phyloP scores from a whole-genome alignment of 2,888 invertebrate genomes.

The Fissipunctia ypsillon region DNA sequence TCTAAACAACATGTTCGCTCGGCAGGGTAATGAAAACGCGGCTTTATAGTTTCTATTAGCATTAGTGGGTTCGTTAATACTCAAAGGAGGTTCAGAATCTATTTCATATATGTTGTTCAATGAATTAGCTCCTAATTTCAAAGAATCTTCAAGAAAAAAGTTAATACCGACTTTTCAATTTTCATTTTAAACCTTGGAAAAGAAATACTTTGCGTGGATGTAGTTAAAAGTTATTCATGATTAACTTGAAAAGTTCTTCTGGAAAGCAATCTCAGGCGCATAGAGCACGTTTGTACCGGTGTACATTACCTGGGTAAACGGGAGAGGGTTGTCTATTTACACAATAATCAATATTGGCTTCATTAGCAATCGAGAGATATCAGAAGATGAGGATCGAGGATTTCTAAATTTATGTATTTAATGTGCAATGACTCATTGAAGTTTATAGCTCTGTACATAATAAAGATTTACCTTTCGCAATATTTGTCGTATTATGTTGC shows the following conservation, averaged over 20 bases:
- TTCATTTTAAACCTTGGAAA: conserved; percentile 17
- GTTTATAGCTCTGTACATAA: conserved; percentile 1
- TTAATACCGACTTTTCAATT: conserved; percentile 20
- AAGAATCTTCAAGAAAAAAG: conserved; percentile 28
- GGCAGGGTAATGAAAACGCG: too few species aligned
- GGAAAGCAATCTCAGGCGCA: conserved; percentile 19
- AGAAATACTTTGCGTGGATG: conserved; percentile 26
- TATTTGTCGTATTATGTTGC: conserved; percentile 2
- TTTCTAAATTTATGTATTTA: conserved; percentile 10
- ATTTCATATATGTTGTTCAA: conserved; percentile 15
- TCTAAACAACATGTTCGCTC: too few species aligned
- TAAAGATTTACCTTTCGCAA: background rate
- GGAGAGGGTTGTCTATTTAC: conserved; percentile 15
- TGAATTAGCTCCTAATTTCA: conserved; percentile 23
- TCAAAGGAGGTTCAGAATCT: conserved; percentile 11
- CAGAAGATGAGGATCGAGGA: background rate
- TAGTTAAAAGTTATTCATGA: conserved; percentile 30
- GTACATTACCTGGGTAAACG: conserved; percentile 9
- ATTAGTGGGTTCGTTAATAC: conserved; percentile 15
- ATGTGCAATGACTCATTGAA: conserved; percentile 20
- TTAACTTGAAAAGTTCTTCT: conserved; percentile 34
- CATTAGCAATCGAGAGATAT: conserved; percentile 25
- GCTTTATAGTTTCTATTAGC: conserved; percentile 23
- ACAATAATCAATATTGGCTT: conserved; percentile 36
- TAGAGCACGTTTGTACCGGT: conserved; percentile 27